Conservation (phyloP, 2,888 invertebrate genomes). For the Galeruca laticollis region DNA sequence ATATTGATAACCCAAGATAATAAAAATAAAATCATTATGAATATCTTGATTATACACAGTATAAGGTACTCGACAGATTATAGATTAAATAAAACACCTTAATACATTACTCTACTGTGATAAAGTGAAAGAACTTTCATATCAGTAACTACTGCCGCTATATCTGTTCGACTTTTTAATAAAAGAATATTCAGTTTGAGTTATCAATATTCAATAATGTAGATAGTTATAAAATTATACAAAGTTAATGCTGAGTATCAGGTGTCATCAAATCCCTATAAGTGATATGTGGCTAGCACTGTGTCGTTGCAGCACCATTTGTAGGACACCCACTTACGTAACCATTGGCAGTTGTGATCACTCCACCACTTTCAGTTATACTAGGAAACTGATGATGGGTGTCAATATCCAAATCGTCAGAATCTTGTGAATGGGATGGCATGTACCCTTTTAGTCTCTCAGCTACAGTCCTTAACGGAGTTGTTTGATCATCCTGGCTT, state of each 20-base stretch:
- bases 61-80: too few relatives aligned
- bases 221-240: not conserved
- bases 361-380: constrained; percentile 58
- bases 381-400: constrained; percentile 61
- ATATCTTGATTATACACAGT: too few relatives aligned
- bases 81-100: too few relatives aligned
- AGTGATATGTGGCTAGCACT: constrained; percentile 60
- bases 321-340: constrained; percentile 62
- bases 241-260: constrained; percentile 14
- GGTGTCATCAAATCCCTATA: constrained; percentile 31
- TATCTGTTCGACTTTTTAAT: not conserved
- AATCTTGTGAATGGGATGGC: constrained; percentile 56
- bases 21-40: too few relatives aligned
- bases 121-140: not conserved
- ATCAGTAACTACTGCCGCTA: not conserved
- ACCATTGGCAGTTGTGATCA: constrained; percentile 62
- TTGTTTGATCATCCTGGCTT: constrained; percentile 60
- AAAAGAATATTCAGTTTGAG: not conserved
- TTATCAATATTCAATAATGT: constrained; percentile 1
- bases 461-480: constrained; percentile 59
- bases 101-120: not conserved
- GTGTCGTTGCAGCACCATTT: constrained; percentile 62
- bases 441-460: constrained; percentile 52
- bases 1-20: not conserved
- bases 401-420: constrained; percentile 53